Evolutionary conservation across 2,888 invertebrate genomes (phyloP).

Genomic region (Zelleria hepariella): DNA sequence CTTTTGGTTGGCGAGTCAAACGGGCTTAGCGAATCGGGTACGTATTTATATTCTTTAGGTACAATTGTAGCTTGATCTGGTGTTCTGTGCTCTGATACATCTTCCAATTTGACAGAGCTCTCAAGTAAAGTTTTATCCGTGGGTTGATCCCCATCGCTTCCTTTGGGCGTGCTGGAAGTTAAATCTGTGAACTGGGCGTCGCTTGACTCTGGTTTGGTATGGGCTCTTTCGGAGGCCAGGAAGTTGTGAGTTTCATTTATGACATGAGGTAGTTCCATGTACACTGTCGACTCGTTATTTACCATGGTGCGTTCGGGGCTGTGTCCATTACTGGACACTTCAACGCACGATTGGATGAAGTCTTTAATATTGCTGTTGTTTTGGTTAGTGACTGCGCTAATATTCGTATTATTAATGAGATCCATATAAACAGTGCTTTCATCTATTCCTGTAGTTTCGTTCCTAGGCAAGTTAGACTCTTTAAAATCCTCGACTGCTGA

Average conservation of each 20-base stretch:
- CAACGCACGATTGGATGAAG: slow-evolving; percentile 28
- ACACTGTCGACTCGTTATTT: slow-evolving; percentile 51
- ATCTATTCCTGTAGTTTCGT: slow-evolving; percentile 9
- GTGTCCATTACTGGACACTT: slow-evolving; percentile 19
- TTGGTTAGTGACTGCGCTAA: slow-evolving; percentile 29
- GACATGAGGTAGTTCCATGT: slow-evolving; percentile 55
- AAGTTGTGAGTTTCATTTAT: slow-evolving; percentile 41
- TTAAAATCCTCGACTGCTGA: neutral
- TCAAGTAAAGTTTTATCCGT: slow-evolving; percentile 18
- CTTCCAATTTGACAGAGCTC: neutral
- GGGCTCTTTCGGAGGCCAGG: slow-evolving; percentile 41
- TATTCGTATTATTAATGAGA: slow-evolving; percentile 46
- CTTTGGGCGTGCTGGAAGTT: slow-evolving; percentile 49
- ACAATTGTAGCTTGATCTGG: slow-evolving; percentile 25
- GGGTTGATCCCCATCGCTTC: slow-evolving; percentile 18
- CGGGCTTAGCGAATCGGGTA: slow-evolving; percentile 47
- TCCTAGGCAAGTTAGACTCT: neutral
- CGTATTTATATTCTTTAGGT: slow-evolving; percentile 33
- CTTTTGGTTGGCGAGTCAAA: slow-evolving; percentile 62
- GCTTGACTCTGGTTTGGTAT: neutral
- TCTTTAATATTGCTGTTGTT: slow-evolving; percentile 26
- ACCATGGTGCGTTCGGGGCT: slow-evolving; percentile 20
- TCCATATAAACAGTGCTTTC: slow-evolving; percentile 50
- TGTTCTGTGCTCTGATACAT: neutral
- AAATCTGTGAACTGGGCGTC: slow-evolving; percentile 21